These are phyloP conservation scores for Urophycis tenuis DNA, from an alignment of 2,797 vertebrate species.

Conservation along the genomic window DNA sequence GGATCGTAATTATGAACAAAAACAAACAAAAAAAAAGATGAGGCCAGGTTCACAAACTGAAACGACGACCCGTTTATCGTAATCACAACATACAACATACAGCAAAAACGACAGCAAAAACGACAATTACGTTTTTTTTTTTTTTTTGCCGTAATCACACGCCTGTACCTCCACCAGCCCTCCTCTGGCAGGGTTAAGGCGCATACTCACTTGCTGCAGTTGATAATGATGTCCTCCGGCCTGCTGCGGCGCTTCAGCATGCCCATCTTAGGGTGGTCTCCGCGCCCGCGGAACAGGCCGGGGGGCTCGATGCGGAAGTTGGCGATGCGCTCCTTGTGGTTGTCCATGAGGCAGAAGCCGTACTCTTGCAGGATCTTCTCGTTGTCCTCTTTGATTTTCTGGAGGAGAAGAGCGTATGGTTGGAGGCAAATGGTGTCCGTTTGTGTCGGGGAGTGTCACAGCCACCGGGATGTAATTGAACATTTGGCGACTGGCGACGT, in stretches of 20 bases:
- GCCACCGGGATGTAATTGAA: background rate
- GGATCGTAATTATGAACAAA: background rate
- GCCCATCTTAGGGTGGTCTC: conserved; percentile 98
- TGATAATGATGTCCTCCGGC: conserved; percentile 91
- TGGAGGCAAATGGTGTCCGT: background rate
- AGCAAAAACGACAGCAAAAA: background rate
- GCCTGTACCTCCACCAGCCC: background rate
- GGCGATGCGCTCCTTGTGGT: conserved; percentile 93
- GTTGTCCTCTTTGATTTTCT: conserved; percentile 98
- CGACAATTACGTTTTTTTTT: background rate
- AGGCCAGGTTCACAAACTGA: too few species aligned
- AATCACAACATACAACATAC: background rate
- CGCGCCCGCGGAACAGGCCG: conserved; percentile 90
- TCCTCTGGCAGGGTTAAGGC: background rate
- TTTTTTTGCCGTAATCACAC: background rate
- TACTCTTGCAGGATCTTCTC: conserved; percentile 87
- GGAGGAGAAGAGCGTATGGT: background rate
- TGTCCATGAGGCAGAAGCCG: conserved; percentile 96
- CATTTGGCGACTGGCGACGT: background rate
- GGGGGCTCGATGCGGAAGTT: conserved; percentile 98
- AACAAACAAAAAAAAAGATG: background rate
- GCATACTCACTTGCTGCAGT: conserved; percentile 92
- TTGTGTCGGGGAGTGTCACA: background rate
- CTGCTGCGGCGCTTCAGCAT: conserved; percentile 93
- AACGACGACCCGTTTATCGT: too few species aligned